Conservation (phyloP, 1,140 invertebrate genomes). For the Araneus ventricosus region DNA sequence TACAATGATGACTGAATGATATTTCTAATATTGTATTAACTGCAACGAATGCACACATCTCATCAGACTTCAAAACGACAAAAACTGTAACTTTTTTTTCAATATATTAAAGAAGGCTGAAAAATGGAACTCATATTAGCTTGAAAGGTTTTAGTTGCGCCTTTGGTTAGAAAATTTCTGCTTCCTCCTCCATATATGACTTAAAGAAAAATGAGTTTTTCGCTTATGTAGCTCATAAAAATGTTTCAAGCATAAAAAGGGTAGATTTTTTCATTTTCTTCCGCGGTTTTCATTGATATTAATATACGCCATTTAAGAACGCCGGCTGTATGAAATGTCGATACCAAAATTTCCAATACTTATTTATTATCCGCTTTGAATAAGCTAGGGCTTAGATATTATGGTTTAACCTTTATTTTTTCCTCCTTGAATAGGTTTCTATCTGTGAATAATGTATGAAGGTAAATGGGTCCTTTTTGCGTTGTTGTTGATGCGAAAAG, state of each 20-base stretch:
- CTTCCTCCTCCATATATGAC: background rate
- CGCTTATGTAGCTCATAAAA: slow-evolving; percentile 25
- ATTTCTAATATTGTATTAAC: background rate
- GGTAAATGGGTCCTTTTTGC: slow-evolving; percentile 30
- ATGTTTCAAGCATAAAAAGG: slow-evolving; percentile 9
- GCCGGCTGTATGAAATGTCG: slow-evolving; percentile 48
- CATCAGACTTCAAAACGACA: background rate
- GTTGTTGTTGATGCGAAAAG: slow-evolving; percentile 10
- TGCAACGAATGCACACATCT: background rate
- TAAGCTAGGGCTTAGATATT: background rate
- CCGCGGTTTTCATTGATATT: slow-evolving; percentile 55
- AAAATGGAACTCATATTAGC: background rate
- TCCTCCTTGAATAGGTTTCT: slow-evolving; percentile 35
- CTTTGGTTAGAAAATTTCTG: slow-evolving; percentile 21
- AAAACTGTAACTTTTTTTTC: background rate
- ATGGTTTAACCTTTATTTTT: slow-evolving; percentile 22
- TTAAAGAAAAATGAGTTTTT: slow-evolving; percentile 31
- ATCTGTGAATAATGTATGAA: slow-evolving; percentile 60
- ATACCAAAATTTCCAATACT: slow-evolving; percentile 68
- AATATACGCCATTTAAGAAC: slow-evolving; percentile 55
- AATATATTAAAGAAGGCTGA: background rate
- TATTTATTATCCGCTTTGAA: slow-evolving; percentile 63
- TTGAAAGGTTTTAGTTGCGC: slow-evolving; percentile 16
- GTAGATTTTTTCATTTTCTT: background rate
- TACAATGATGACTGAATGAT: background rate